Base-by-base conservation (phyloP, 2,888 invertebrate species). In the Drosophila cracens region DNA sequence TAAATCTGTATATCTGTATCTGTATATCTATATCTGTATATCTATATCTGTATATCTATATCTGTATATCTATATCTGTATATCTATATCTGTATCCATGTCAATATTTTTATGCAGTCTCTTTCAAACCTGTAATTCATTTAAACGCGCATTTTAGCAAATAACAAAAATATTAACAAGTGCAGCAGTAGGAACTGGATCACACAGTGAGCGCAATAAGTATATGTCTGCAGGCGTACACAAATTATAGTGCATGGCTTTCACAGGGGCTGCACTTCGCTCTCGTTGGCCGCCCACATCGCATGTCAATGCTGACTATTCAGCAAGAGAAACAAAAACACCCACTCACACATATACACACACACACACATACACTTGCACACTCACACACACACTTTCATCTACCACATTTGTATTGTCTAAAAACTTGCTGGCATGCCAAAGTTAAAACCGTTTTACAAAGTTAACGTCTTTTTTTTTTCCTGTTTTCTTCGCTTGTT, bases 241-340 rank as follows among this genome's bases (percentile, higher is more conserved):
- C 76, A 82, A 82, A 82, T 82, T 82, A 86, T 52, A 82, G 83
- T 71, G 81, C 66, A 65, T 67, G 77, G 58, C 57, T 65, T 64
- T 71, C 65, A 67, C 66, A 70, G 53, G 53, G 54, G 38, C 58
- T 60, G 57, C 56, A 62, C 11, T 62, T n/a, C 1, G n/a, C 48
- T 48, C 34, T 58, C 63, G 16, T 16, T 53, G 36, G 56, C 49
- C 76, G 69, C 62, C 83, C 67, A 70, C 83, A 75, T 88, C 63
- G 85, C 85, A 86, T 86, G 85, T 89, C 83, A 86, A 86, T 88
- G 81, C 43, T 69, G 75, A 88, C 76, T 83, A 74, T 81, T 58
- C 80, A 59, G 60, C 49, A 70, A 43, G 54, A 63, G 60, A 53
- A 68, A 61, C 25, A 13, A 56, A 27, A 38, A 29, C 16, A 25